A percentile compares a stretch with the other conserved stretches of the same genome.
Evolutionary conservation across 2,113 vertebrate genomes (phyloP).

Genomic region (Excalfactoria chinensis): DNA sequence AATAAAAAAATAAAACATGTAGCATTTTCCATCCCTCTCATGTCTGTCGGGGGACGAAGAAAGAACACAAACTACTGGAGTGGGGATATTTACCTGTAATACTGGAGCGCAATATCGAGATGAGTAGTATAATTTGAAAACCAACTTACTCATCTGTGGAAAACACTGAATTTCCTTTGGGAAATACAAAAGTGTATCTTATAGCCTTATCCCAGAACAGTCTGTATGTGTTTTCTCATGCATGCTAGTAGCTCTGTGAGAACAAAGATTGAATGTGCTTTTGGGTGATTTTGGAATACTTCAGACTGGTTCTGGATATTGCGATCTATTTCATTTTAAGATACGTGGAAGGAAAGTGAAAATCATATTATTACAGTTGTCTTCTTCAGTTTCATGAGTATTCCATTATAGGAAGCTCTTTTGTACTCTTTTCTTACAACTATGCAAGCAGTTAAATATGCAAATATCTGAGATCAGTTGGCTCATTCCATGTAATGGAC

Average conservation of each 20-base stretch:
- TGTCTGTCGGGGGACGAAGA: not conserved
- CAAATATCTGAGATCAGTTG: not conserved
- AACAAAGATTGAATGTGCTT: not conserved
- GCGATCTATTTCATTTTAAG: not conserved
- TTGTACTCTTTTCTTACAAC: not conserved
- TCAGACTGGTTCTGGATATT: not conserved
- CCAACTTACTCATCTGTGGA: not conserved
- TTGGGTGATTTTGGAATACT: not conserved
- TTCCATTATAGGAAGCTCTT: not conserved
- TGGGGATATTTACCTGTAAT: not conserved
- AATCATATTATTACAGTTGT: not conserved
- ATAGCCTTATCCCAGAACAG: not conserved
- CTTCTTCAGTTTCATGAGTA: not conserved
- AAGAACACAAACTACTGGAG: not conserved
- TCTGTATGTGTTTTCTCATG: not conserved
- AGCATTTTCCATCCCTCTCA: not conserved
- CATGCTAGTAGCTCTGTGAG: not conserved
- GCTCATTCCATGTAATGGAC: not conserved
- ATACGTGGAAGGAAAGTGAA: not conserved
- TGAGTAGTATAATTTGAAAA: conserved; percentile 52
- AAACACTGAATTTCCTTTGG: conserved; percentile 55
- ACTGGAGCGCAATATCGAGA: not conserved
- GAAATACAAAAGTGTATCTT: conserved; percentile 36
- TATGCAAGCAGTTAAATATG: not conserved
- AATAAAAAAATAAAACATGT: not conserved